Evolutionary conservation across 2,888 invertebrate genomes (phyloP), one percentile per base, ranked within the genome.

Genomic region (Lasioglossum zephyrum): DNA sequence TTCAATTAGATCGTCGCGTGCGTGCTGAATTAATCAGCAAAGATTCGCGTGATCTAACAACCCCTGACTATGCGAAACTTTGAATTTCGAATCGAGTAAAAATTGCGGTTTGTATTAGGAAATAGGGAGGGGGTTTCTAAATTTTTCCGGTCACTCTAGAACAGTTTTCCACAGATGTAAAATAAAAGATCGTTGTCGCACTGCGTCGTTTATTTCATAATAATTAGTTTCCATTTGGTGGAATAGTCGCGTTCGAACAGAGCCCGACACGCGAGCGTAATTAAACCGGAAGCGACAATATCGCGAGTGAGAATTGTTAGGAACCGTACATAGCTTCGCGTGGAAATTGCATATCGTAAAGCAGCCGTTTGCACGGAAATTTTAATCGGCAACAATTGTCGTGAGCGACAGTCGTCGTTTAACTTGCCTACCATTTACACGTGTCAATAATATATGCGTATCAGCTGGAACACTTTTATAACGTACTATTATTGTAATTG

Each of bases 201-300:
- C 41, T 22, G 22, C 57, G 44, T 9, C n/a, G 16, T 44, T 70
- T 36, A 31, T 73, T 79, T 57, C 73, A 36, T 44, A 18, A 31
- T 41, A 60, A 73, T 79, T 73, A 60, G 44, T 16, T 44, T 36
- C 16, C 31, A 22, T 72, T 57, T 79, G 44, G 53, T 41, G 57
- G 47, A 73, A 73, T 60, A 36, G 44, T 31, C 75, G 16, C 41
- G 41, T 73, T 60, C 13, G 22, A 41, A 57, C 44, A 11, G 31
- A 41, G 18, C 1, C 4, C 41, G 73, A n/a, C 72, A 78, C 78
- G 73, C 72, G 26, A 73, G 57, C 78, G 31, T 73, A 79, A 79
- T 79, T 79, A 72, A 79, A 72, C 78, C 57, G 53, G 78, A 22
- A 60, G 78, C 70, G 41, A 60, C 44, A 57, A 73, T 72, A 79